These are phyloP conservation scores for Leptinotarsa peninsularis DNA, from an alignment of 2,888 invertebrate genomes.

Conservation along the genomic window DNA sequence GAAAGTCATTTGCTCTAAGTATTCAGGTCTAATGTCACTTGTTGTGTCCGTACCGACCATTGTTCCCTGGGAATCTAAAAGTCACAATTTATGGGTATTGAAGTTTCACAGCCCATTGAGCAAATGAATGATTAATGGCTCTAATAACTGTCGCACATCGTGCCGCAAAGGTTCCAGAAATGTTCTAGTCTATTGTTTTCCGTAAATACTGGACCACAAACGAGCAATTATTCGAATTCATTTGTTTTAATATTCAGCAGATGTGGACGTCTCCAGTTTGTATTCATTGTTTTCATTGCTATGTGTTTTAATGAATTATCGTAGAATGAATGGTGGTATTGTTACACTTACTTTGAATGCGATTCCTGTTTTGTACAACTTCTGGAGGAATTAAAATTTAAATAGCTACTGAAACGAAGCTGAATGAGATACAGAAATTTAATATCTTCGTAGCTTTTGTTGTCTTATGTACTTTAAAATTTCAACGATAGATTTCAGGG, in stretches of 20 bases:
- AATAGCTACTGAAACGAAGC: too few relatives aligned
- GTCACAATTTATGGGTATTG: neutral
- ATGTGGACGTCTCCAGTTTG: slow-evolving; percentile 4
- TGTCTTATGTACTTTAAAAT: too few relatives aligned
- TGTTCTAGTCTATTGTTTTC: slow-evolving; percentile 9
- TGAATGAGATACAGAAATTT: too few relatives aligned
- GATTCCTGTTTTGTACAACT: too few relatives aligned
- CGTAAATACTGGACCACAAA: slow-evolving; percentile 8
- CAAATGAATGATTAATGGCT: neutral
- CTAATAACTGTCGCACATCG: slow-evolving; percentile 4
- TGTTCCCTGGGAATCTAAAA: neutral
- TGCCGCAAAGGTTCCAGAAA: neutral
- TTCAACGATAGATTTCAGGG: too few relatives aligned
- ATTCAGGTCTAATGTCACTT: too few relatives aligned
- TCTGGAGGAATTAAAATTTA: too few relatives aligned
- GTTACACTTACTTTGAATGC: too few relatives aligned
- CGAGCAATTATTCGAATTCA: slow-evolving; percentile 18
- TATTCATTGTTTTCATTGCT: slow-evolving; percentile 12
- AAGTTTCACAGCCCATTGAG: neutral
- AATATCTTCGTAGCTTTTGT: too few relatives aligned
- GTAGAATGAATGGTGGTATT: too few relatives aligned
- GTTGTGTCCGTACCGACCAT: too few relatives aligned
- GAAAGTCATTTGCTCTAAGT: too few relatives aligned
- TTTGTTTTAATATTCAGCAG: slow-evolving; percentile 19
- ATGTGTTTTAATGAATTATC: neutral